Evolutionary conservation across 1,140 invertebrate species (phyloP).

Genomic region (Eulimnadia texana): DNA sequence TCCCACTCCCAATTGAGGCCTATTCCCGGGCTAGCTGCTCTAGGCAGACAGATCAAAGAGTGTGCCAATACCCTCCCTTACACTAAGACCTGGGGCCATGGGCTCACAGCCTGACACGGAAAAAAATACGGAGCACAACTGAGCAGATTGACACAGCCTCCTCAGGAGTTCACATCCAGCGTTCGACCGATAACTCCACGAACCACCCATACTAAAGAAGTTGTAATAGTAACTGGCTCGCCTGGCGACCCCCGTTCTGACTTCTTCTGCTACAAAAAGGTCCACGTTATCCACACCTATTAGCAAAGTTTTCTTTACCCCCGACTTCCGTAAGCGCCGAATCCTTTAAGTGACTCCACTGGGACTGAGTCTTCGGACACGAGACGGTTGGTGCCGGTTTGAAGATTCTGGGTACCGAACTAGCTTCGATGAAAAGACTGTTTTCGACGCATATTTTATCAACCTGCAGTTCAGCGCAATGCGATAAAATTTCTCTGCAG

Average conservation of each 20-base stretch:
- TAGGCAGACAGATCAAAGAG: too few relatives aligned
- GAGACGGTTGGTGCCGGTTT: neutral
- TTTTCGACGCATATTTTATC: neutral
- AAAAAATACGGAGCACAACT: too few relatives aligned
- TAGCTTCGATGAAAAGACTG: neutral
- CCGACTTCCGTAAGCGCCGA: conserved; percentile 1
- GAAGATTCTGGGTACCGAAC: conserved; percentile 2
- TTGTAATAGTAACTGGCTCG: neutral
- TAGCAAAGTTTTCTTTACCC: neutral
- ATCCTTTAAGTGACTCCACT: conserved; percentile 7
- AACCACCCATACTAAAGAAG: neutral
- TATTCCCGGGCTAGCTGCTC: too few relatives aligned
- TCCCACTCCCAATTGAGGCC: too few relatives aligned
- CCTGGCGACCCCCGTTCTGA: neutral
- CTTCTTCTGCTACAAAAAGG: neutral
- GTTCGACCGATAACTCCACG: neutral
- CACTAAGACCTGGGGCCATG: too few relatives aligned
- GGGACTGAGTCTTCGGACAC: neutral
- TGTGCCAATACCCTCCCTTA: too few relatives aligned
- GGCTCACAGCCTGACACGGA: too few relatives aligned
- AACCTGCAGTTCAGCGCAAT: neutral
- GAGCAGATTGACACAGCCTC: neutral
- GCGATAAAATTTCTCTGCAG: too few relatives aligned
- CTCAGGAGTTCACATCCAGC: neutral
- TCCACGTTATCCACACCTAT: neutral